A percentile compares a stretch with the other conserved stretches of the same genome.
These are phyloP conservation scores for Lepidonotus clava DNA, from an alignment of 2,888 invertebrate genomes.

Conservation along the genomic window DNA sequence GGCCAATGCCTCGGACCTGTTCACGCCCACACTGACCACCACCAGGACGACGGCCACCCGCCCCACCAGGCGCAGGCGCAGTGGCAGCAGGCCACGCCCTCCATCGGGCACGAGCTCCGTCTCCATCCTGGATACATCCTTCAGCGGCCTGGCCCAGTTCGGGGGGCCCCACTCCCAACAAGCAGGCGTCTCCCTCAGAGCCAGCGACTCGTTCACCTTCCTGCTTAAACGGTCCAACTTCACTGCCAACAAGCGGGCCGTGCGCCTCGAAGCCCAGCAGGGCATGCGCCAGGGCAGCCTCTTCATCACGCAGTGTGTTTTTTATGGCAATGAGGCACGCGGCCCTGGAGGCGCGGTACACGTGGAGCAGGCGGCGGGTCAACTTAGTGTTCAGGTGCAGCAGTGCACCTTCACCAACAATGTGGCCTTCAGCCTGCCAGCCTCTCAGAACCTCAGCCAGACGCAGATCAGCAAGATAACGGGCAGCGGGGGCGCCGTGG, in stretches of 20 bases:
- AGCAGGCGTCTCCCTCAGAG: slow-evolving; percentile 6
- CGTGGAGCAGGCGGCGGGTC: neutral
- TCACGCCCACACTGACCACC: neutral
- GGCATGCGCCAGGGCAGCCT: slow-evolving; percentile 27
- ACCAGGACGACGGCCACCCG: neutral
- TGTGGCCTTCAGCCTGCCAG: slow-evolving; percentile 7
- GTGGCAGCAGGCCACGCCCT: neutral
- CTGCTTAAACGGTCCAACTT: neutral
- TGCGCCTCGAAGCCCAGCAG: neutral
- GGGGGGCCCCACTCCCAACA: neutral
- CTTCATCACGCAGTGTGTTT: slow-evolving; percentile 27
- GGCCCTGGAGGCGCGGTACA: slow-evolving; percentile 60
- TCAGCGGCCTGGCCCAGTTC: neutral
- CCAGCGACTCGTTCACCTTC: slow-evolving; percentile 1
- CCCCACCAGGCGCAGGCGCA: neutral
- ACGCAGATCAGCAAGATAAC: slow-evolving; percentile 31
- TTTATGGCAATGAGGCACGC: slow-evolving; percentile 49
- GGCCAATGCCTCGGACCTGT: slow-evolving; percentile 16
- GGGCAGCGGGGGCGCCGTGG: slow-evolving; percentile 47
- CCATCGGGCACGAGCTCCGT: neutral
- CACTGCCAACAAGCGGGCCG: neutral
- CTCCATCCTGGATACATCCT: neutral
- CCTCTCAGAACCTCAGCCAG: neutral
- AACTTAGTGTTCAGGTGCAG: neutral
- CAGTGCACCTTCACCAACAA: neutral